Conservation (phyloP, 1,140 invertebrate genomes). For the Frieseomelitta varia region DNA sequence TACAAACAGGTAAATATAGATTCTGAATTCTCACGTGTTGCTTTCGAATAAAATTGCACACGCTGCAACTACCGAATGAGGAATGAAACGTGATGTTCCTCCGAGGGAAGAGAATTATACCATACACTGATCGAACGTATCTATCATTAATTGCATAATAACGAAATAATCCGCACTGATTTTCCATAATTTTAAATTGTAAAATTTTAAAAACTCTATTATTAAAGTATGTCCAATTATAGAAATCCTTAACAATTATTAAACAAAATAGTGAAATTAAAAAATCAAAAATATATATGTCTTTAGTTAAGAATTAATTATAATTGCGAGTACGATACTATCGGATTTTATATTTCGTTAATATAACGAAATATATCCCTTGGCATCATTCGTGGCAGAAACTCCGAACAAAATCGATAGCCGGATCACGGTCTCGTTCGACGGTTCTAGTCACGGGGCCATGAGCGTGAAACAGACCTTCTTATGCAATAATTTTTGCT, state of each 20-base stretch:
- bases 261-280: too few species aligned
- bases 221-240: too few species aligned
- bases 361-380: slow-evolving; percentile 9
- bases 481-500: slow-evolving; percentile 69
- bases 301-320: neutral
- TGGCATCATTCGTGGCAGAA: slow-evolving; percentile 9
- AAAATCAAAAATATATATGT: neutral
- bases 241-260: too few species aligned
- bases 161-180: neutral
- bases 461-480: slow-evolving; percentile 67
- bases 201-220: neutral
- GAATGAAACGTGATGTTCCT: slow-evolving; percentile 17
- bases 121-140: neutral
- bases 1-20: neutral
- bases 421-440: slow-evolving; percentile 16
- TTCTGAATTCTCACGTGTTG: slow-evolving; percentile 45
- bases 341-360: neutral
- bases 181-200: neutral
- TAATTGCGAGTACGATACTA: neutral
- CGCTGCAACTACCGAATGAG: neutral
- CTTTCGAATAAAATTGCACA: slow-evolving; percentile 7
- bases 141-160: slow-evolving; percentile 6
- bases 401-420: slow-evolving; percentile 50
- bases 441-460: slow-evolving; percentile 67
- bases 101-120: neutral